These are phyloP conservation scores for Carlito syrichta DNA, from an alignment of 2,113 vertebrate genomes.

Conservation along the genomic window DNA sequence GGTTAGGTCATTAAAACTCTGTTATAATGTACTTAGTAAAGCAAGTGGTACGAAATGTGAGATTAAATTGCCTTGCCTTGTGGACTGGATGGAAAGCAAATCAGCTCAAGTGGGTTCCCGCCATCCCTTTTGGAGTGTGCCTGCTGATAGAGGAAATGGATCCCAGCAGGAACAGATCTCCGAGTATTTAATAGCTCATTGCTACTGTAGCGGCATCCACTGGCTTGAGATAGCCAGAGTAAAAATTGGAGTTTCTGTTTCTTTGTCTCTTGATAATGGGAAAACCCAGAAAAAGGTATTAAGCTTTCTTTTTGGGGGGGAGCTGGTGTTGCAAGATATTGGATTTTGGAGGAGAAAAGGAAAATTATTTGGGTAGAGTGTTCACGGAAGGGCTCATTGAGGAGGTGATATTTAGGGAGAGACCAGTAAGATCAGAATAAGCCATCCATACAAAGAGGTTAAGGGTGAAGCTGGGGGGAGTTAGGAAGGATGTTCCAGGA, in stretches of 20 bases:
- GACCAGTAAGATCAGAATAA: not conserved
- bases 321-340: not conserved
- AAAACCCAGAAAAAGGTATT: not conserved
- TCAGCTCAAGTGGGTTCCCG: constrained; percentile 34
- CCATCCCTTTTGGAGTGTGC: not conserved
- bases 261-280: not conserved
- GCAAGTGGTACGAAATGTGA: not conserved
- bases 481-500: not conserved
- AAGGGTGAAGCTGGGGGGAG: not conserved
- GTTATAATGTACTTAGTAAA: constrained; percentile 54
- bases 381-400: not conserved
- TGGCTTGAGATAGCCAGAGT: not conserved
- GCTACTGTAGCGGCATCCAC: not conserved
- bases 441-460: not conserved
- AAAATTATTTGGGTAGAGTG: not conserved
- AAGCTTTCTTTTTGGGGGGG: not conserved
- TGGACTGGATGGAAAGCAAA: constrained; percentile 53
- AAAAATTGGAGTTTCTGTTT: not conserved
- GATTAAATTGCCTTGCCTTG: not conserved
- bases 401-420: not conserved
- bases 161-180: constrained; percentile 25
- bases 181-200: not conserved
- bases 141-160: constrained; percentile 30
- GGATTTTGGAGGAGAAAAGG: not conserved
- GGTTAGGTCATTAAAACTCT: constrained; percentile 48